A percentile compares a stretch with the other conserved stretches of the same genome.
These are phyloP conservation scores for Nymphalis io DNA, from an alignment of 1,140 invertebrate genomes.

Conservation along the genomic window DNA sequence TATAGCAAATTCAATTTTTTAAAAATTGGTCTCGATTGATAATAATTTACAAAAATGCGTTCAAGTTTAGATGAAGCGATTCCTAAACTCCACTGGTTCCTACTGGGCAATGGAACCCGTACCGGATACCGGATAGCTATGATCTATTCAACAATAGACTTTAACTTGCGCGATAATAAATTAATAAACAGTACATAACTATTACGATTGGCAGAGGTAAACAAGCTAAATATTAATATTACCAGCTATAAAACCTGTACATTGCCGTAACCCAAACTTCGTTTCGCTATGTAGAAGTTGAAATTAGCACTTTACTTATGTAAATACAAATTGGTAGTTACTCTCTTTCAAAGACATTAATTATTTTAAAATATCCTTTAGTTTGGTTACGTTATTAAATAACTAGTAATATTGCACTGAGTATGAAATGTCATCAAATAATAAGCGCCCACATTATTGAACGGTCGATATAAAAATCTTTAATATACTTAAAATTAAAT, in stretches of 20 bases:
- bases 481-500: conserved; percentile 74
- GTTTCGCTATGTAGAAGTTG: conserved; percentile 63
- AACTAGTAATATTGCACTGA: conserved; percentile 85
- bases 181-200: conserved; percentile 79
- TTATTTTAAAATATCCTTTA: conserved; percentile 82
- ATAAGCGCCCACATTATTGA: conserved; percentile 78
- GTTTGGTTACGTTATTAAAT: conserved; percentile 83
- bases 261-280: conserved; percentile 80
- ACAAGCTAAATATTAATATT: conserved; percentile 80
- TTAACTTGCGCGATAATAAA: conserved; percentile 78
- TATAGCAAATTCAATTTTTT: conserved; percentile 74
- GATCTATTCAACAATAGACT: conserved; percentile 78
- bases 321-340: conserved; percentile 81
- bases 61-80: conserved; percentile 69
- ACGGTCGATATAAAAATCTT: conserved; percentile 72
- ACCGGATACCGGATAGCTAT: conserved; percentile 70
- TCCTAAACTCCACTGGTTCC: conserved; percentile 32
- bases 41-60: conserved; percentile 73
- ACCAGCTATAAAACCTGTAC: conserved; percentile 80
- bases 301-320: conserved; percentile 78
- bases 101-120: conserved; percentile 42
- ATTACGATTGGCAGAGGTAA: conserved; percentile 82
- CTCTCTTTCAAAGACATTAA: conserved; percentile 75
- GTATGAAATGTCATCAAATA: conserved; percentile 82
- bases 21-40: conserved; percentile 78